These are phyloP conservation scores for Apamea anceps DNA, from an alignment of 2,888 invertebrate genomes.

Conservation along the genomic window DNA sequence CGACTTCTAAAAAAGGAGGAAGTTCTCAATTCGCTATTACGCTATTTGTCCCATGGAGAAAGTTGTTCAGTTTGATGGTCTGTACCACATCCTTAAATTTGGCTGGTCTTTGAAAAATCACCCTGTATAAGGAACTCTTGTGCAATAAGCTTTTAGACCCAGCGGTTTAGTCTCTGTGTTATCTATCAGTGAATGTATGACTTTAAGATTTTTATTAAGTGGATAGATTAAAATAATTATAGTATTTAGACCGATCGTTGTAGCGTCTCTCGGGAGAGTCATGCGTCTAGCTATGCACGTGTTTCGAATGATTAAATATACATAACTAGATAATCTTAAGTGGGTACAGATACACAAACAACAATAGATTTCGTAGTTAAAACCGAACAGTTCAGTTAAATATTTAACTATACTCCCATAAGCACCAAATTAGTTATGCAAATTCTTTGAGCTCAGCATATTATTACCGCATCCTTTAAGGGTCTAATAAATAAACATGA, in stretches of 20 bases:
- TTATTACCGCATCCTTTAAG: slow-evolving; percentile 82
- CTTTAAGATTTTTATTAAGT: background rate
- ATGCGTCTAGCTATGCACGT: background rate
- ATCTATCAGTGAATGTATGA: background rate
- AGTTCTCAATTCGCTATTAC: too few relatives aligned
- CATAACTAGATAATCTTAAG: background rate
- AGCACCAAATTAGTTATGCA: slow-evolving; percentile 79
- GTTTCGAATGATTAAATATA: background rate
- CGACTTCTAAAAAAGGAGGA: too few relatives aligned
- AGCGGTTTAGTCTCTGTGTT: background rate
- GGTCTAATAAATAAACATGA: slow-evolving; percentile 88
- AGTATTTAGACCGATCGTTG: background rate
- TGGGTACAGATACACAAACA: background rate
- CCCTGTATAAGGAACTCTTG: too few relatives aligned
- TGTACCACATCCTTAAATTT: too few relatives aligned
- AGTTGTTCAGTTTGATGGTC: too few relatives aligned
- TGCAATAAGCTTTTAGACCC: too few relatives aligned
- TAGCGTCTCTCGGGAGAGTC: too few relatives aligned
- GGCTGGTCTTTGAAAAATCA: too few relatives aligned
- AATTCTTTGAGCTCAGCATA: slow-evolving; percentile 83
- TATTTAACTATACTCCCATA: slow-evolving; percentile 66
- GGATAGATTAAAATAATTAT: background rate
- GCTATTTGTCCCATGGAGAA: too few relatives aligned
- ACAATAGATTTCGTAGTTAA: slow-evolving; percentile 22
- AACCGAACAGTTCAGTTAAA: slow-evolving; percentile 40